phyloP scores from a whole-genome alignment of 2,797 vertebrate species.

The Luscinia luscinia region DNA sequence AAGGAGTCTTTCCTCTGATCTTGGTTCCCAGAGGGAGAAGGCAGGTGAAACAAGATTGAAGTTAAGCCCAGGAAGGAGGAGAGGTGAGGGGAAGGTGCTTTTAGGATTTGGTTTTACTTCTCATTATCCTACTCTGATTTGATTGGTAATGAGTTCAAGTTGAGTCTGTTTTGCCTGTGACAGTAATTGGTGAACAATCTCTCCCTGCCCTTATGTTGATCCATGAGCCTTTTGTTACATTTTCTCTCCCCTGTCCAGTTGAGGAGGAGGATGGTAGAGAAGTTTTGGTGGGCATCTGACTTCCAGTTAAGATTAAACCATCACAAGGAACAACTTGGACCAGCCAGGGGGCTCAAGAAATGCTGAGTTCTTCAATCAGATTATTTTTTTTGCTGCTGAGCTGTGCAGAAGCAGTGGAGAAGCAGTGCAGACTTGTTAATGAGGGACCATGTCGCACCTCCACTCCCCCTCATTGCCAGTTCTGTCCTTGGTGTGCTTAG shows the following conservation, averaged over 20 bases:
- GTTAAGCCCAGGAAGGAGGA: neutral
- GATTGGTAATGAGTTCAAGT: neutral
- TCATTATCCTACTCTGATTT: neutral
- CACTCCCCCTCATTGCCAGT: accelerated
- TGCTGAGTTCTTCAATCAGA: accelerated
- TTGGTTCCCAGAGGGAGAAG: neutral
- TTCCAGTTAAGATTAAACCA: neutral
- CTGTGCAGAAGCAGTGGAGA: neutral
- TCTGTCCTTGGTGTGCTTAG: neutral
- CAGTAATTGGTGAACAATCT: neutral
- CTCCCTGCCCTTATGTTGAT: neutral
- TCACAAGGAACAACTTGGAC: neutral
- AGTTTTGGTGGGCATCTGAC: neutral
- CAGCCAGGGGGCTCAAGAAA: neutral
- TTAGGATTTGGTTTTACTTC: neutral
- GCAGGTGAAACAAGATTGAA: neutral
- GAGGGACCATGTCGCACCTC: neutral
- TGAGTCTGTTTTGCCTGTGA: neutral
- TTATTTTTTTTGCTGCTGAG: neutral
- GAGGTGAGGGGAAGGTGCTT: neutral
- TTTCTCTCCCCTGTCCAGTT: neutral
- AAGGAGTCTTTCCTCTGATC: neutral
- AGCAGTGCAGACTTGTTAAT: neutral
- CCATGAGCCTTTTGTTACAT: neutral
- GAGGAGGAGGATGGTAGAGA: neutral